These are phyloP conservation scores for Hypocryptadius cinnamomeus DNA, from an alignment of 2,113 vertebrate genomes.

Conservation along the genomic window DNA sequence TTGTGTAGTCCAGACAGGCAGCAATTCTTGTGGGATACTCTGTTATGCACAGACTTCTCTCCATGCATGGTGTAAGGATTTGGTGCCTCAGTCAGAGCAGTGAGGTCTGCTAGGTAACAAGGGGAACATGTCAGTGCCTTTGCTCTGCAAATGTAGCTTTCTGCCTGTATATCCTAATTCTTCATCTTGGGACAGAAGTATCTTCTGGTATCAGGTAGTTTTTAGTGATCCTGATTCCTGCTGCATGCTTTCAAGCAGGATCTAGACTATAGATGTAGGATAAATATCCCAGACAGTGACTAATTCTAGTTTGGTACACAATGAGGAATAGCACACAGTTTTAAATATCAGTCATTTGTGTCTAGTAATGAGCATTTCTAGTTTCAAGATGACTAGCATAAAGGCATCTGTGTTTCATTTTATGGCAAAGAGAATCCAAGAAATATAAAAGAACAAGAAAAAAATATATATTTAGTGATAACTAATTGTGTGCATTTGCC, in stretches of 20 bases:
- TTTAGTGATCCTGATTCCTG: not conserved
- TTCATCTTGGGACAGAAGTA: not conserved
- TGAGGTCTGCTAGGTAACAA: not conserved
- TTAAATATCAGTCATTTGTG: not conserved
- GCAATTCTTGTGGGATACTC: not conserved
- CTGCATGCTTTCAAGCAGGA: not conserved
- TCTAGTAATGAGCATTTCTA: not conserved
- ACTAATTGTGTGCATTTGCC: not conserved
- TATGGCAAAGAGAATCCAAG: not conserved
- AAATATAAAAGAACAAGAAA: not conserved
- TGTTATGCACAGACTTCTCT: not conserved
- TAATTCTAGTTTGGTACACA: not conserved
- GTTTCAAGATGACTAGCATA: conserved; percentile 5
- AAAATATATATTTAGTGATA: not conserved
- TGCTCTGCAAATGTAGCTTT: not conserved
- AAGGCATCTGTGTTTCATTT: not conserved
- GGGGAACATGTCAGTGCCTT: not conserved
- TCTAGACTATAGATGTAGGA: not conserved
- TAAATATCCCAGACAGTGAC: not conserved
- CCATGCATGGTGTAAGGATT: not conserved
- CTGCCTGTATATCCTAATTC: not conserved
- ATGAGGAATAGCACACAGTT: not conserved
- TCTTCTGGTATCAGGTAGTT: not conserved
- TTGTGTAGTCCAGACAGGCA: not conserved
- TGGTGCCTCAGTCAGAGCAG: not conserved